Evolutionary conservation across 1,140 invertebrate genomes (phyloP).

Genomic region (Mercenaria mercenaria): DNA sequence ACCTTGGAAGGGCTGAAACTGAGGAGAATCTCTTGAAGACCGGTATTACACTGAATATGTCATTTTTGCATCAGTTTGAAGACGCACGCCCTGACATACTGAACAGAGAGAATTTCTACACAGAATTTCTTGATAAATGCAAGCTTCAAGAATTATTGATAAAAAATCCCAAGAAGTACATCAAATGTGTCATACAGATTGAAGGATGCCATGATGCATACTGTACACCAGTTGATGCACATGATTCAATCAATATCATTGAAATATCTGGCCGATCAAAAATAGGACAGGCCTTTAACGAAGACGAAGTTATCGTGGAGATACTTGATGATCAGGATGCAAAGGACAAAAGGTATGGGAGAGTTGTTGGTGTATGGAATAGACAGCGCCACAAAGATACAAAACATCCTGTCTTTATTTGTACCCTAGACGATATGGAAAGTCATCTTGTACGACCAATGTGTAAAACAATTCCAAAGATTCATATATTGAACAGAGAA

Average conservation of each 20-base stretch:
- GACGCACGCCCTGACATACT: not conserved
- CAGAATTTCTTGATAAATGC: constrained; percentile 8
- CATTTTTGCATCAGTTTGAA: constrained; percentile 38
- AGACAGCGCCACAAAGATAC: constrained; percentile 57
- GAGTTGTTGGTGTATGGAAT: constrained; percentile 75
- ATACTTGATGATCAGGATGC: constrained; percentile 65
- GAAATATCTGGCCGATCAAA: constrained; percentile 78
- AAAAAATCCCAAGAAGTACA: constrained; percentile 67
- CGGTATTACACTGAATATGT: constrained; percentile 20
- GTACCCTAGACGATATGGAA: constrained; percentile 74
- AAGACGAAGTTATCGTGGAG: constrained; percentile 82
- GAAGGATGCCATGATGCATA: constrained; percentile 70
- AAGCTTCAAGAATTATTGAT: constrained; percentile 12
- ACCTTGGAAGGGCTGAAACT: not conserved
- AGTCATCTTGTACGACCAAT: constrained; percentile 79
- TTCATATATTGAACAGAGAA: constrained; percentile 68
- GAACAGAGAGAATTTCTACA: constrained; percentile 21
- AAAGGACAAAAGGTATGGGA: constrained; percentile 66
- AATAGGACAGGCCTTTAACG: constrained; percentile 78
- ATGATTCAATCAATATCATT: constrained; percentile 68
- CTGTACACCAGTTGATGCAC: constrained; percentile 64
- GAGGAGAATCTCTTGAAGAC: constrained; percentile 17
- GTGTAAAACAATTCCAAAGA: constrained; percentile 80
- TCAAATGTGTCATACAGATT: constrained; percentile 72
- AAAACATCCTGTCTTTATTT: constrained; percentile 77